Conservation (phyloP, 2,888 invertebrate genomes). For the Diachrysia chrysitis region DNA sequence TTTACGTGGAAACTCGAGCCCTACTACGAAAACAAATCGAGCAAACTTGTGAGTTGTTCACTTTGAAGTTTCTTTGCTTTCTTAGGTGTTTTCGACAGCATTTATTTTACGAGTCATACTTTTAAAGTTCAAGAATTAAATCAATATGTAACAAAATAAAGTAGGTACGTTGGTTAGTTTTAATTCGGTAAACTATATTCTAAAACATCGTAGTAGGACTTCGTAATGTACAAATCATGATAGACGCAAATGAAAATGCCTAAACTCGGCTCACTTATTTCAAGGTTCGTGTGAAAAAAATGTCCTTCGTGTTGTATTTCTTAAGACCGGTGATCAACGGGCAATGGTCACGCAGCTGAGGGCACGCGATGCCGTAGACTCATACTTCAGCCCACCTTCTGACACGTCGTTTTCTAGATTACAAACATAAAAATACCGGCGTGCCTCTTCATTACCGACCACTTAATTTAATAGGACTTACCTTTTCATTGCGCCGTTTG, state of each 20-base stretch:
- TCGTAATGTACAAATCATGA: conserved; percentile 25
- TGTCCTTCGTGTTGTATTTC: conserved; percentile 81
- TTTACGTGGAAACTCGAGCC: conserved; percentile 36
- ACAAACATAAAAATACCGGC: conserved; percentile 79
- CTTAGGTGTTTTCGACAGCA: conserved; percentile 22
- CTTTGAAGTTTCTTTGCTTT: conserved; percentile 37
- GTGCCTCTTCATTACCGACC: conserved; percentile 75
- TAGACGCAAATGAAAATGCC: conserved; percentile 37
- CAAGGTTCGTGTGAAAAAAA: conserved; percentile 75
- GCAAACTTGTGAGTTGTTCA: conserved; percentile 38
- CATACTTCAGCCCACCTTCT: conserved; percentile 71
- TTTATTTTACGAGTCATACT: conserved; percentile 14
- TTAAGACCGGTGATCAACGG: conserved; percentile 81
- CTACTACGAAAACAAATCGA: conserved; percentile 45
- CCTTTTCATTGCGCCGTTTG: conserved; percentile 58
- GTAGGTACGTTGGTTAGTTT: neutral
- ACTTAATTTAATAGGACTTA: conserved; percentile 70
- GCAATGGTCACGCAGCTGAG: conserved; percentile 76
- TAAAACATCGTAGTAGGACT: conserved; percentile 3
- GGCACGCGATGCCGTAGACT: conserved; percentile 73
- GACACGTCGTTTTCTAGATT: conserved; percentile 77
- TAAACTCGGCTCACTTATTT: conserved; percentile 49
- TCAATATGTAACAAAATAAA: neutral
- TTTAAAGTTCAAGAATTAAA: neutral
- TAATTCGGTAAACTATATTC: too few species aligned